These are phyloP conservation scores for Bagarius yarrelli DNA, from an alignment of 2,113 vertebrate species.

Conservation along the genomic window DNA sequence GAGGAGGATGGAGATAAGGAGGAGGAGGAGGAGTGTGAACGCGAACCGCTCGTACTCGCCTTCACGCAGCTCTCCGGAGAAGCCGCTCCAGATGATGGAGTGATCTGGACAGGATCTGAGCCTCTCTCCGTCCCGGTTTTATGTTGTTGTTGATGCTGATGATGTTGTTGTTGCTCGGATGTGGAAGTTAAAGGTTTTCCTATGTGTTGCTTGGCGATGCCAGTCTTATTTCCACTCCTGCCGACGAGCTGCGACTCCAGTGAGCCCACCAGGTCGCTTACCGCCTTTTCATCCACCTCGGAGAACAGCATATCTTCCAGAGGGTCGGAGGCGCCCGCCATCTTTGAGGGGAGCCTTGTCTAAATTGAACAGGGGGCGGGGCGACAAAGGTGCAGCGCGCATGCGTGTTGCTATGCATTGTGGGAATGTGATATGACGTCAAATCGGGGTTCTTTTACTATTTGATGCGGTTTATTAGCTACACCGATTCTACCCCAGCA, in stretches of 20 bases:
- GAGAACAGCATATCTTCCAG: slow-evolving; percentile 89
- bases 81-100: slow-evolving; percentile 61
- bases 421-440: slow-evolving; percentile 76
- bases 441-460: slow-evolving; percentile 45
- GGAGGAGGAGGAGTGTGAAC: slow-evolving; percentile 66
- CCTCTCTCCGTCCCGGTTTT: slow-evolving; percentile 67
- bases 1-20: not conserved
- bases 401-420: slow-evolving; percentile 78
- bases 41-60: slow-evolving; percentile 67
- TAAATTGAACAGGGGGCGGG: slow-evolving; percentile 68
- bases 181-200: slow-evolving; percentile 72
- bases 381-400: slow-evolving; percentile 65
- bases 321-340: slow-evolving; percentile 84
- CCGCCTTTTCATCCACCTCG: slow-evolving; percentile 86
- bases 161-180: slow-evolving; percentile 74
- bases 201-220: slow-evolving; percentile 69
- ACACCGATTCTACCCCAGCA: too few relatives aligned
- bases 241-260: slow-evolving; percentile 80
- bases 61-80: slow-evolving; percentile 63
- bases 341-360: slow-evolving; percentile 77
- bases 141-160: slow-evolving; percentile 71
- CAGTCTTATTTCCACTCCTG: slow-evolving; percentile 61
- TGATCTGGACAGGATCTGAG: slow-evolving; percentile 63
- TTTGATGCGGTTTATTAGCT: too few relatives aligned
- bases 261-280: slow-evolving; percentile 82